Base-by-base conservation (phyloP, 2,113 vertebrate species). In the Onychostoma macrolepis region DNA sequence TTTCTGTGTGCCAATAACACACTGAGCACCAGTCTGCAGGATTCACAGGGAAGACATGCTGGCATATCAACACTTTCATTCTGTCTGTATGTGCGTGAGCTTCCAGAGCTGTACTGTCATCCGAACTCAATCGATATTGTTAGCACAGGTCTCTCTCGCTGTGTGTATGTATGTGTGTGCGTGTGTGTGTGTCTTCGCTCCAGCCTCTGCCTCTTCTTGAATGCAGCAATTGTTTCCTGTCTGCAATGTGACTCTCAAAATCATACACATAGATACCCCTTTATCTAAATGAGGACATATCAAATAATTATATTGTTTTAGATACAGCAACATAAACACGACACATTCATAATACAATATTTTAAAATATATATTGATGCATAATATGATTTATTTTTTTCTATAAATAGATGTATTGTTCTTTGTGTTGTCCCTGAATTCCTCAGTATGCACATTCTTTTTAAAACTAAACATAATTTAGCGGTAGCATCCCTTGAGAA, bases 41-140 rank as follows among this genome's bases (percentile, higher is more conserved):
- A 36, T 56, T 56, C 10, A 56, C 10, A 56, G 19, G 3, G 28
- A 33, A n/a, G 8, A 33, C n/a, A 15, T 21, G 75, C 45, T 30
- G n/a, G 6, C 71, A 74, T 41, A 74, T 74, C 36, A 78, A 78
- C 45, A 28, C 75, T 30, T 19, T 33, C 15, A 74, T 78, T 21
- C 26, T 79, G 78, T 65, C 36, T 58, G 65, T n/a, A 48, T 58
- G 75, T 80, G 63, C 1, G 17, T 36, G 24, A 63, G 24, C 58
- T 63, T 36, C 2, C 6, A 19, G 71, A 91, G 92, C 90, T 89
- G 88, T 88, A 92, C 93, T 93, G 89, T 45, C 89, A 63, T 90
- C 89, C 88, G 80, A 88, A 85, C 90, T 89, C 87, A 93, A 94
- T 95, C 93, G 93, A 95, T 95, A 94, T 89, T 92, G 82, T 86